Conservation (phyloP, 2,797 vertebrate genomes). For the Coreius guichenoti region DNA sequence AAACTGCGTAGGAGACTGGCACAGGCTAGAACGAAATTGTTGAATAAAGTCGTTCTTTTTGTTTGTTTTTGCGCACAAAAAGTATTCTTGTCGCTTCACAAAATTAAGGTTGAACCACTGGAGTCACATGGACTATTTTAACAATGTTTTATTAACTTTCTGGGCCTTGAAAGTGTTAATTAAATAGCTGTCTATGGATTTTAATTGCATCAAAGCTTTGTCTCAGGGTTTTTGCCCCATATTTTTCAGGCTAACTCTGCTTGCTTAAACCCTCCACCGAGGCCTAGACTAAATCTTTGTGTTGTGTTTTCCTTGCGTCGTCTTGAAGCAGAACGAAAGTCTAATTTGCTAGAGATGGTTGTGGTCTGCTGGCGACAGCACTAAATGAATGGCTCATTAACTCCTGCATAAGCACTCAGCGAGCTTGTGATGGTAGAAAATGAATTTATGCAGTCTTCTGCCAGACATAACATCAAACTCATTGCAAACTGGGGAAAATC, state of each 20-base stretch:
- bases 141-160: too few species aligned
- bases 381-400: constrained; percentile 80
- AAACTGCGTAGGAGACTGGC: too few species aligned
- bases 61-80: too few species aligned
- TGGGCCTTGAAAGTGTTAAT: too few species aligned
- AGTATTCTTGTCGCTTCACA: too few species aligned
- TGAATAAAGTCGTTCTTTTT: too few species aligned
- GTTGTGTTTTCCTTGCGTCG: constrained; percentile 14
- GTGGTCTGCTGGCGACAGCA: constrained; percentile 70
- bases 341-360: constrained; percentile 71
- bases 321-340: constrained; percentile 40
- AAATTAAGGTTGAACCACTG: too few species aligned
- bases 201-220: constrained; percentile 38
- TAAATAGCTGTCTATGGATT: too few species aligned
- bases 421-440: constrained; percentile 69
- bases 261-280: neutral
- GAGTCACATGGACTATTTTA: too few species aligned
- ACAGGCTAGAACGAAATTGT: too few species aligned
- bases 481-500: constrained; percentile 23
- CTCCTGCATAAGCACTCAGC: constrained; percentile 74
- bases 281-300: constrained; percentile 15
- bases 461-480: constrained; percentile 71
- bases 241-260: neutral
- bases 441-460: constrained; percentile 68
- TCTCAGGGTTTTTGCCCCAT: neutral